These are phyloP conservation scores for Hermaeophaga mercurialis DNA, from an alignment of 2,888 invertebrate species.

Conservation along the genomic window DNA sequence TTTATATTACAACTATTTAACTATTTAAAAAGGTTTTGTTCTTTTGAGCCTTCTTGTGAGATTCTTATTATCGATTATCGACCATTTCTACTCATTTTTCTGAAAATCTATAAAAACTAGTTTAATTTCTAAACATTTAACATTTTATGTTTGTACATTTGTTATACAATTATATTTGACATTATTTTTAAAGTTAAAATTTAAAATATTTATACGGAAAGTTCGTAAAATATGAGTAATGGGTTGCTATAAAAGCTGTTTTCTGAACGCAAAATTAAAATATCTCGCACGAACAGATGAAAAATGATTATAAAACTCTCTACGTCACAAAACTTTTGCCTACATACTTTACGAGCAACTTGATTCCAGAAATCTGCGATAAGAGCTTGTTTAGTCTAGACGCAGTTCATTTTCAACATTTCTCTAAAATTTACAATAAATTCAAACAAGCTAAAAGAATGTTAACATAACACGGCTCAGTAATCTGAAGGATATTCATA, in stretches of 20 bases:
- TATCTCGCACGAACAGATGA: neutral
- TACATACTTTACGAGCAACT: neutral
- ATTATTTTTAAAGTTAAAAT: no score
- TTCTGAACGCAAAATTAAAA: neutral
- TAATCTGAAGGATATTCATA: constrained; percentile 24
- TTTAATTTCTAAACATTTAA: no score
- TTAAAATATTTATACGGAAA: no score
- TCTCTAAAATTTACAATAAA: constrained; percentile 13
- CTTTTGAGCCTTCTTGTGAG: no score
- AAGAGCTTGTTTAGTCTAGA: constrained; percentile 23
- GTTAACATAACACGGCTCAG: constrained; percentile 10
- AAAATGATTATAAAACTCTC: neutral
- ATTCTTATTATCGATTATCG: no score
- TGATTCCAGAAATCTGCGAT: constrained; percentile 15
- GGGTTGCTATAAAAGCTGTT: neutral
- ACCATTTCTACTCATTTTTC: no score
- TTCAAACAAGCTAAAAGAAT: constrained; percentile 14
- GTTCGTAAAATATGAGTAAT: no score
- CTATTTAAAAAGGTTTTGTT: no score
- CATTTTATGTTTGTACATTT: no score
- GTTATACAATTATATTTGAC: no score
- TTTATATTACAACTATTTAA: no score
- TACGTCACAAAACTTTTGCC: constrained; percentile 1
- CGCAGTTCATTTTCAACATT: constrained; percentile 4
- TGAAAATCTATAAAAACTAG: no score